These are phyloP conservation scores for Sinocyclocheilus grahami DNA, from an alignment of 2,113 vertebrate genomes.

Conservation along the genomic window DNA sequence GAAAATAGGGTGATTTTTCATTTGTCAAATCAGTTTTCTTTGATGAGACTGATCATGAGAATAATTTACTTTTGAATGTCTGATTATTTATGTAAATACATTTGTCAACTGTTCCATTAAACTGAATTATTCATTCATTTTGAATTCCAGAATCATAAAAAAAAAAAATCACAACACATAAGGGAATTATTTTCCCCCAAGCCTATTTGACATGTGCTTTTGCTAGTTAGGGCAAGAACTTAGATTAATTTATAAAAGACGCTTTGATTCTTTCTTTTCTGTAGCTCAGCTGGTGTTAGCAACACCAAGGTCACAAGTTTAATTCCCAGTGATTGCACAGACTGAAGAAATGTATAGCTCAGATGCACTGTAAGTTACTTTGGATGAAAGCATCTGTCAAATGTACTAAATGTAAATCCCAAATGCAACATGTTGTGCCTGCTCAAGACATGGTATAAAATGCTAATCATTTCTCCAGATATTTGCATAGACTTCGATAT, in stretches of 20 bases:
- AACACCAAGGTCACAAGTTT: background rate
- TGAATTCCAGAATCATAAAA: background rate
- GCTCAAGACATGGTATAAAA: background rate
- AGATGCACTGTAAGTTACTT: background rate
- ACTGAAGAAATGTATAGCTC: background rate
- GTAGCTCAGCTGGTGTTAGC: background rate
- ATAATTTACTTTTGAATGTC: background rate
- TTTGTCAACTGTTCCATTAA: background rate
- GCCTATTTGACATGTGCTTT: background rate
- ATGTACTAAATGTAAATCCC: background rate
- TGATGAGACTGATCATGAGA: background rate
- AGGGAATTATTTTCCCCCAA: background rate
- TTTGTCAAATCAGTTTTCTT: constrained; percentile 5
- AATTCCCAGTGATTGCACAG: constrained; percentile 5
- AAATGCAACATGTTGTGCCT: background rate
- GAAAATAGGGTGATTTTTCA: background rate
- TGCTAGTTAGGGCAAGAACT: background rate
- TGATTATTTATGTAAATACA: background rate
- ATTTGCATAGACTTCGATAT: background rate
- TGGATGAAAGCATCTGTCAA: background rate
- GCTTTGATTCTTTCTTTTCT: background rate
- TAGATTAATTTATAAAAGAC: background rate
- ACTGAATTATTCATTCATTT: background rate
- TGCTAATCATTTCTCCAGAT: constrained; percentile 6
- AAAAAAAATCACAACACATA: background rate